Evolutionary conservation across 2,113 vertebrate genomes (phyloP).

Genomic region (Petrocephalus zakoni): DNA sequence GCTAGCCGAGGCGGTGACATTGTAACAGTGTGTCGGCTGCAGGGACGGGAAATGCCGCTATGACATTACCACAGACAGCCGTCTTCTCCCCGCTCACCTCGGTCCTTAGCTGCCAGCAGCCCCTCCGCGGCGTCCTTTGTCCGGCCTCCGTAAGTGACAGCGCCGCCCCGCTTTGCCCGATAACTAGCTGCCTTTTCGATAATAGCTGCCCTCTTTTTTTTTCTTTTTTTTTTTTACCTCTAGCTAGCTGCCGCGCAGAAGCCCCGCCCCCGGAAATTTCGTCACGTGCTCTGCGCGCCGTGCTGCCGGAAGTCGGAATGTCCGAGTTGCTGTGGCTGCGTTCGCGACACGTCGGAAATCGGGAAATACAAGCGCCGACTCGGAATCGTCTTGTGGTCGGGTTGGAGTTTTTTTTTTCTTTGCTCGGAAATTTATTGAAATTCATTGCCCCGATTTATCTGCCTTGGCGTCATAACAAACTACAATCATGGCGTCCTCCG

Average conservation of each 20-base stretch:
- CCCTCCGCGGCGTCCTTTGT: background rate
- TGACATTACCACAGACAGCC: background rate
- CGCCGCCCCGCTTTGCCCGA: background rate
- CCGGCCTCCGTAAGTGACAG: background rate
- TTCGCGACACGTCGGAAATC: background rate
- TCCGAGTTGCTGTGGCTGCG: background rate
- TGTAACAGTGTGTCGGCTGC: background rate
- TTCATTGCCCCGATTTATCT: background rate
- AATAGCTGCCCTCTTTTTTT: background rate
- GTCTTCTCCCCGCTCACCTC: background rate
- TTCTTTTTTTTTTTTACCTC: background rate
- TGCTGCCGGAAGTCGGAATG: background rate
- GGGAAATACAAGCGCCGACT: background rate
- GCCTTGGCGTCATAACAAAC: background rate
- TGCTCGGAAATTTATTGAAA: background rate
- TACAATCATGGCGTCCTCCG: background rate
- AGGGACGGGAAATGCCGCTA: background rate
- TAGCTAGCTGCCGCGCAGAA: conserved; percentile 3
- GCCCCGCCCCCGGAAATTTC: background rate
- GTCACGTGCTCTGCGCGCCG: background rate
- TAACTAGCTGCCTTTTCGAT: background rate
- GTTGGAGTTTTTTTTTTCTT: background rate
- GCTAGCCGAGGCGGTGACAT: background rate
- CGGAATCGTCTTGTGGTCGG: background rate
- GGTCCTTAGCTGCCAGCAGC: background rate